Conservation (phyloP, 2,888 invertebrate genomes). For the Allophyes oxyacanthae region DNA sequence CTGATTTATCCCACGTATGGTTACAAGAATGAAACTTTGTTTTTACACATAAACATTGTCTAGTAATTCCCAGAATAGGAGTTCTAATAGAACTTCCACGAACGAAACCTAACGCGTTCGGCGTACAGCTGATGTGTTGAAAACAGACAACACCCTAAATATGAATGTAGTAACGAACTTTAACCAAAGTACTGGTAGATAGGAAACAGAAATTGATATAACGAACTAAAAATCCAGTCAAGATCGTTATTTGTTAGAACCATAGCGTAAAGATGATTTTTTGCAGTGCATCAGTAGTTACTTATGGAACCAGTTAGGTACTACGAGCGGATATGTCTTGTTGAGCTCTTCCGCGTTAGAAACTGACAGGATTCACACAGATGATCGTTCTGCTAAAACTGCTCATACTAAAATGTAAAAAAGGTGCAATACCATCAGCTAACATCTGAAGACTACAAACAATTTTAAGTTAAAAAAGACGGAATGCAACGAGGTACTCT, state of each 20-base stretch:
- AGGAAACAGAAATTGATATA: too few relatives aligned
- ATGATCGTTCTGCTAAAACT: too few relatives aligned
- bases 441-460: too few relatives aligned
- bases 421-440: background rate
- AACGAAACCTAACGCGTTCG: slow-evolving; percentile 28
- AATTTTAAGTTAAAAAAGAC: too few relatives aligned
- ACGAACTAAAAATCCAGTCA: too few relatives aligned
- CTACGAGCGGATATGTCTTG: slow-evolving; percentile 54
- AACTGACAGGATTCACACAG: slow-evolving; percentile 11
- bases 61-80: slow-evolving; percentile 29
- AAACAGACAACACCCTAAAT: background rate
- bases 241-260: too few relatives aligned
- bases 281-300: background rate
- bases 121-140: background rate
- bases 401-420: background rate
- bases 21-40: background rate
- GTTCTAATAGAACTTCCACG: slow-evolving; percentile 29
- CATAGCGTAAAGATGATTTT: too few relatives aligned
- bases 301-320: slow-evolving; percentile 19
- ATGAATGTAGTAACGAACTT: background rate
- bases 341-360: slow-evolving; percentile 52
- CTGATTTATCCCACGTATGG: slow-evolving; percentile 5
- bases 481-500: too few relatives aligned
- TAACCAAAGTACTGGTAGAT: too few relatives aligned
- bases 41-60: slow-evolving; percentile 29